These are phyloP conservation scores for Drosophila nr. perissopoda DNA, from an alignment of 2,888 invertebrate species.

Conservation along the genomic window DNA sequence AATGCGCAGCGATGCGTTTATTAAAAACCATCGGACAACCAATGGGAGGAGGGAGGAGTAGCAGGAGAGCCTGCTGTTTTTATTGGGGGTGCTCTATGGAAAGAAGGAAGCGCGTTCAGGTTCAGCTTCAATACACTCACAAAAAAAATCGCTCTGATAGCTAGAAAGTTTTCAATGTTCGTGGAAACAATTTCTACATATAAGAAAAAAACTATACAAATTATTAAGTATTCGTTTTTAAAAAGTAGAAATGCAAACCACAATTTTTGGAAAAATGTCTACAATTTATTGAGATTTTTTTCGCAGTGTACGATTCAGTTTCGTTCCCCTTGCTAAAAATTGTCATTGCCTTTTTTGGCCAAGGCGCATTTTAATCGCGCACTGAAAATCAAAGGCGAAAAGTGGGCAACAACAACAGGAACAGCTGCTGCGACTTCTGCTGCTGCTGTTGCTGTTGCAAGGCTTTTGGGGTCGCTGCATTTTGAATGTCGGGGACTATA, in stretches of 20 bases:
- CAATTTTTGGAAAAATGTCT: neutral
- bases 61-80: conserved; percentile 10
- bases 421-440: conserved; percentile 12
- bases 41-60: neutral
- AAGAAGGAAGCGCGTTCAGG: conserved; percentile 14
- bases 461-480: conserved; percentile 51
- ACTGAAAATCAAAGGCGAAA: conserved; percentile 65
- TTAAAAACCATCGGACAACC: conserved; percentile 46
- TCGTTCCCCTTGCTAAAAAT: conserved; percentile 56
- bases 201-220: no score
- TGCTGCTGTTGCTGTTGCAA: conserved; percentile 13
- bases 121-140: neutral
- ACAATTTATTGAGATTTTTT: neutral
- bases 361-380: conserved; percentile 59
- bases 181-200: neutral
- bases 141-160: accelerated
- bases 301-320: conserved; percentile 8
- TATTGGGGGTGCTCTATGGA: conserved; percentile 61
- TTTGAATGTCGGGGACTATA: conserved; percentile 45
- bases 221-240: accelerated
- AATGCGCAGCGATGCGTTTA: conserved; percentile 76
- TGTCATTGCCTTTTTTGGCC: conserved; percentile 70
- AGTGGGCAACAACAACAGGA: conserved; percentile 43
- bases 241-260: neutral
- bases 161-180: neutral